Percentiles rank a stretch among this genome's conserved stretches.
Conservation (phyloP, 2,797 vertebrate species). For the Sebastes minor region DNA sequence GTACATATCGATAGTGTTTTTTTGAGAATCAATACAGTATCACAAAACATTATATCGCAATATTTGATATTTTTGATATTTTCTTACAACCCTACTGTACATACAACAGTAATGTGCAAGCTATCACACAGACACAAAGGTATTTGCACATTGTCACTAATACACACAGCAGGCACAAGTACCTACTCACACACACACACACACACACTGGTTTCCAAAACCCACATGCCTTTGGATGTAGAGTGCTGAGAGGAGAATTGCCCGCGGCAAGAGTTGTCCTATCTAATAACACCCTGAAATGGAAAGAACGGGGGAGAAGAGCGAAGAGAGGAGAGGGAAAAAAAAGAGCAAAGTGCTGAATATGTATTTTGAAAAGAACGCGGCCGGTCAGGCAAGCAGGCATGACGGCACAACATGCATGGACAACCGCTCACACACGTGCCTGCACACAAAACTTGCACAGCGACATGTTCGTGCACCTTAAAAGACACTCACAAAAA, state of each 20-base stretch:
- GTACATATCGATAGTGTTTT: no score
- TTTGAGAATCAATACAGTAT: no score
- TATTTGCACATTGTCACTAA: conserved; percentile 16
- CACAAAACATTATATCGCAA: no score
- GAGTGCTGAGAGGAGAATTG: conserved; percentile 66
- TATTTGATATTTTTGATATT: no score
- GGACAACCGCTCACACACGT: conserved; percentile 19
- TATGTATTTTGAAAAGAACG: conserved; percentile 59
- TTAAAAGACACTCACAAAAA: conserved; percentile 8
- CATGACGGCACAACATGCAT: conserved; percentile 46
- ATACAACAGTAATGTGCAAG: background rate
- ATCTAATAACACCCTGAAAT: conserved; percentile 71
- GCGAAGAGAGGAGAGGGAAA: conserved; percentile 27
- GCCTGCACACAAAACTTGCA: conserved; percentile 12
- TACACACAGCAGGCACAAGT: conserved; percentile 13
- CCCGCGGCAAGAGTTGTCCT: conserved; percentile 67
- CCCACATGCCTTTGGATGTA: conserved; percentile 67
- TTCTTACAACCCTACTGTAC: background rate
- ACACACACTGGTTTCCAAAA: conserved; percentile 58
- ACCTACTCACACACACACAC: background rate
- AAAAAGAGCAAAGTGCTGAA: conserved; percentile 64
- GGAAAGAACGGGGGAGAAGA: conserved; percentile 44
- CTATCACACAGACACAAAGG: background rate
- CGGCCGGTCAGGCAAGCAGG: conserved; percentile 48
- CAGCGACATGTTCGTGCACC: background rate